Percentiles rank a stretch among this genome's conserved stretches.
Conservation (phyloP, 2,888 invertebrate genomes). For the Acanthosepion pharaonis region DNA sequence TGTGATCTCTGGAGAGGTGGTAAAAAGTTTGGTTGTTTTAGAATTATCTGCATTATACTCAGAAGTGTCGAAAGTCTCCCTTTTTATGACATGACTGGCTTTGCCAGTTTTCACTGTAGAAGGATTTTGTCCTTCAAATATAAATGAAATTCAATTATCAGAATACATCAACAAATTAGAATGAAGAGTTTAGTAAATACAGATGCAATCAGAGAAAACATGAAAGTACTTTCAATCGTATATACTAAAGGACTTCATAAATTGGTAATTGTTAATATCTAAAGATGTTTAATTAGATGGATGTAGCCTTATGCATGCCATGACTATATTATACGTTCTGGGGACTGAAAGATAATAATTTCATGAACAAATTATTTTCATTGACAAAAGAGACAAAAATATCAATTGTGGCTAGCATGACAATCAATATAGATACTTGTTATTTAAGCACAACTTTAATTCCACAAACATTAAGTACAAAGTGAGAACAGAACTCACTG, state of each 20-base stretch:
- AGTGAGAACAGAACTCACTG: too few relatives aligned
- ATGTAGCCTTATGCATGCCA: slow-evolving; percentile 5
- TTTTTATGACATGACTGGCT: not conserved
- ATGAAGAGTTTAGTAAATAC: not conserved
- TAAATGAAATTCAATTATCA: not conserved
- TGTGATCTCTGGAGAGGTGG: not conserved
- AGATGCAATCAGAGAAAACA: not conserved
- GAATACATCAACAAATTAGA: not conserved
- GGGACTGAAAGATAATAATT: not conserved
- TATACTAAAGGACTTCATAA: not conserved
- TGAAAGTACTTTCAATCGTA: not conserved
- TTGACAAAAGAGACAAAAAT: too few relatives aligned
- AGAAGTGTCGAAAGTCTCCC: not conserved
- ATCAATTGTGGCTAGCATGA: too few relatives aligned
- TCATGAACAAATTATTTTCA: not conserved
- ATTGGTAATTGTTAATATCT: not conserved
- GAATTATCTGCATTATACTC: not conserved
- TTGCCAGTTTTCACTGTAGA: slow-evolving; percentile 23
- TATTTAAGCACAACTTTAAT: too few relatives aligned
- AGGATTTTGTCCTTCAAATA: slow-evolving; percentile 42
- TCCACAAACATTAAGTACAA: too few relatives aligned
- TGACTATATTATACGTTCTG: not conserved
- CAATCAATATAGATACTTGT: too few relatives aligned
- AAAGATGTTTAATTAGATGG: not conserved
- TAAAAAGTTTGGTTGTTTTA: not conserved